Base-by-base conservation (phyloP, 2,113 vertebrate genomes). In the Lagopus muta region DNA sequence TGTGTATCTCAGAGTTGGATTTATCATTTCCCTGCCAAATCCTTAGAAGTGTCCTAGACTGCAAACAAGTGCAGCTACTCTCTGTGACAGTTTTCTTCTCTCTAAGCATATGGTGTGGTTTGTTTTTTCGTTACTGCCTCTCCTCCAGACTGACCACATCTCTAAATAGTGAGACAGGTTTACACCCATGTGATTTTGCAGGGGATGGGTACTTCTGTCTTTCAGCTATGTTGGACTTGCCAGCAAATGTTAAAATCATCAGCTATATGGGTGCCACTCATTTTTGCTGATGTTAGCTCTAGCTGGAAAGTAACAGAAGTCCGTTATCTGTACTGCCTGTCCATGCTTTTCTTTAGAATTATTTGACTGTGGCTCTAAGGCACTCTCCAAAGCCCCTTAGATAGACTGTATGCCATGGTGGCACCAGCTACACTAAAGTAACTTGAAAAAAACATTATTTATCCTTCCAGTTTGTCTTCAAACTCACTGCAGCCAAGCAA, bases 401-500 rank as follows among this genome's bases (percentile, higher is more conserved):
- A 20, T 43, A 50, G 40, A 22, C 16, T 79, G 19, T 28, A 16
- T 47, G 22, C 38, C 0, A 0, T 52, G 55, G 5, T 84, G 40
- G 17, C 47, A 55, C 55, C 74, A 69, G 47, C 69, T 86, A 36
- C 12, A 21, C 12, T 17, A 34, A 75, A 78, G 7, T 34, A 79
- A 82, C 18, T 48, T 54, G 21, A 2, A 24, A 70, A 96, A 87
- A 82, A 34, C 8, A 18, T 82, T 61, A 11, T 94, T 65, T 93
- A 36, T 96, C 89, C 30, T 96, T 96, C 42, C 75, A 99, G 99
- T 97, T 99, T 91, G 99, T 99, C 57, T 99, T 99, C 95, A 99
- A 99, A 97, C 86, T 99, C 64, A 98, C 97, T 42, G 98, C 98
- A 0, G 88, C 93, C 48, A 99, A 99, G 95, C 99, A 99, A 66